Evolutionary conservation across 2,888 invertebrate species (phyloP), one percentile per base, ranked within the genome.

Genomic region (Beris morrisii): DNA sequence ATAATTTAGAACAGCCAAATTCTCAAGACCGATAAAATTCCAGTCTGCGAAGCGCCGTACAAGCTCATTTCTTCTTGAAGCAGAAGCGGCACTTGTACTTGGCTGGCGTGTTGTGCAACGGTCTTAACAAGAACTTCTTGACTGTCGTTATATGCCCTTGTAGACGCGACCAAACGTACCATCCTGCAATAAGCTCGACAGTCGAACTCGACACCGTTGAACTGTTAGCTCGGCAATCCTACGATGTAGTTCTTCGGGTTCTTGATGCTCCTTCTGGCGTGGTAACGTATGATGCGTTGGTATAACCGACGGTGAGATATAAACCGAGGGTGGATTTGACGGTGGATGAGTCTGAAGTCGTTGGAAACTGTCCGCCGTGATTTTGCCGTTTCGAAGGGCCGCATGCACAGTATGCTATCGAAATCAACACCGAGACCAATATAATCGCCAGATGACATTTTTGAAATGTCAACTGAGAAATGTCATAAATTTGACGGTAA

Each of bases 101-200:
- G 92, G 74, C 91, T 93, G 72, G 92, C 93, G 81, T 93, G 92
- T 81, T 93, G 93, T 70, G 94, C 95, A 57, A 94, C 92, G 70
- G 95, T 94, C 83, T 95, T 95, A 66, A 95, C 88, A 72, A 91
- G 82, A 64, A 94, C 92, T 75, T 91, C 90, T 73, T 87, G 87
- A 74, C 86, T 84, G 12, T 87, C 85, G 84, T 88, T 91, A 82
- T 86, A 92, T 92, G 48, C 93, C 95, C 73, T 88, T 87, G 80
- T 92, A 93, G 48, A 95, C 87, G 68, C 90, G 86, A 2, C 95
- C 95, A 77, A 94, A 96, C 53, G 94, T 94, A 43, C 95, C 96
- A 82, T 92, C 89, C 72, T 90, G 89, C 1, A 88, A 87, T 56
- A 93, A 86, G 70, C 90, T 90, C 69, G 89, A 88, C 73, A 93